Evolutionary conservation across 2,797 vertebrate genomes (phyloP), one percentile per base, ranked within the genome.

Genomic region (Podargus strigoides): DNA sequence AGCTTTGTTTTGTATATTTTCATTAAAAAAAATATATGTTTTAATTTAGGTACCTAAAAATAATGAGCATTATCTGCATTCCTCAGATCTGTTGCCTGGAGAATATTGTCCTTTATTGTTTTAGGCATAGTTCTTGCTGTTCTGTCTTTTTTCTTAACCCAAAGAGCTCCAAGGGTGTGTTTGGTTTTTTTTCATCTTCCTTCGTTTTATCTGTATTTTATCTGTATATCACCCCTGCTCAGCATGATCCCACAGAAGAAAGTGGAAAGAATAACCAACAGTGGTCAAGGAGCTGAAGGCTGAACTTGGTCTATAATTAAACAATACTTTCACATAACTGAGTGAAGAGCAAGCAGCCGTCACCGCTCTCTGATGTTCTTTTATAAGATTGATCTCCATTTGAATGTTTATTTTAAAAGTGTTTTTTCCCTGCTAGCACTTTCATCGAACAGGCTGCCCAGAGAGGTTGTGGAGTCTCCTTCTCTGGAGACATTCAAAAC

Each of bases 291-390:
- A 93, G 64, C 36, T 96, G 87, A 95, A 95, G 63, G 85, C 32
- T 91, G 72, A 96, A 92, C 44, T 92, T 91, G 80, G 95, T 96
- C 91, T 50, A 69, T 94, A 97, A 96, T 97, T 96, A 96, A 97
- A 95, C 80, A 96, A 76, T 91, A 67, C 12, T 77, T 89, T 85
- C 53, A 67, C 39, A 44, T 30, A n/a, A 56, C 42, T 84, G 58
- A 97, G 59, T 60, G 90, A 95, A 96, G 42, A 93, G 22, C 52
- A 89, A 93, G 46, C 32, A 92, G 62, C 21, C 50, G 56, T 94
- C 24, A 47, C 46, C 91, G 26, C 49, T 88, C 55, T 95, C 87
- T 94, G 86, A 95, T 85, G 60, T 93, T 94, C 80, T 84, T 96
- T 93, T 67, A 44, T 44, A 95, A 93, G 70, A 50, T 67, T 88